phyloP scores from a whole-genome alignment of 1,140 invertebrate genomes.

The Formica exsecta region DNA sequence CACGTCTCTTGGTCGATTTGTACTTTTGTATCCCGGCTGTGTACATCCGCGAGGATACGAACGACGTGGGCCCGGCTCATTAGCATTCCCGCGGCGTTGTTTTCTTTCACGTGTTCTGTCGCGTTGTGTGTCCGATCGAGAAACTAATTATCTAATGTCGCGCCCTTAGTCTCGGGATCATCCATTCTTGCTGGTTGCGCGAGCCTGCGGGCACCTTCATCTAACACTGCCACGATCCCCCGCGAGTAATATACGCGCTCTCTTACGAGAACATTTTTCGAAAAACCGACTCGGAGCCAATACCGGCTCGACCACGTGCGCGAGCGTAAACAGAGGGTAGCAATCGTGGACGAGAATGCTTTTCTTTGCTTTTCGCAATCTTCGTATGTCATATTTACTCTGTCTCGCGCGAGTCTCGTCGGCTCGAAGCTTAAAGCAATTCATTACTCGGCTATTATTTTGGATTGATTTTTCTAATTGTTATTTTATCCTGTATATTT shows the following conservation, averaged over 20 bases:
- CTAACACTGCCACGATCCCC: conserved; percentile 19
- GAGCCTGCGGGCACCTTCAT: conserved; percentile 42
- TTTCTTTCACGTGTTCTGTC: conserved; percentile 63
- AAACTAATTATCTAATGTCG: conserved; percentile 81
- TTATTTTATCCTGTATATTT: not conserved
- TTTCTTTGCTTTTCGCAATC: conserved; percentile 29
- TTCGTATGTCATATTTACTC: not conserved
- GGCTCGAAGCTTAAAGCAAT: not conserved
- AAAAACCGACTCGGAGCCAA: conserved; percentile 1
- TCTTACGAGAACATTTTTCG: conserved; percentile 37
- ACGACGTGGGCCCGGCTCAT: conserved; percentile 57
- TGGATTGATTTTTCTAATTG: not conserved
- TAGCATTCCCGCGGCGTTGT: conserved; percentile 68
- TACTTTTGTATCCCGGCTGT: conserved; percentile 53
- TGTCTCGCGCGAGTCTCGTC: not conserved
- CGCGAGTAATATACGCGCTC: conserved; percentile 20
- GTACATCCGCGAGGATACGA: conserved; percentile 46
- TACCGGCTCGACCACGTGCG: not conserved
- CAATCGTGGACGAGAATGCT: conserved; percentile 31
- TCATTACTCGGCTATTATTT: not conserved
- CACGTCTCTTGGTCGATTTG: conserved; percentile 60
- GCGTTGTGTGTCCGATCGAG: conserved; percentile 76
- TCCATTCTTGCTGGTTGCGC: conserved; percentile 65
- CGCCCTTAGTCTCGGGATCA: conserved; percentile 67
- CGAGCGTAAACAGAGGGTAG: not conserved